Base-by-base conservation (phyloP, 2,113 vertebrate species). In the Podocnemis expansa region DNA sequence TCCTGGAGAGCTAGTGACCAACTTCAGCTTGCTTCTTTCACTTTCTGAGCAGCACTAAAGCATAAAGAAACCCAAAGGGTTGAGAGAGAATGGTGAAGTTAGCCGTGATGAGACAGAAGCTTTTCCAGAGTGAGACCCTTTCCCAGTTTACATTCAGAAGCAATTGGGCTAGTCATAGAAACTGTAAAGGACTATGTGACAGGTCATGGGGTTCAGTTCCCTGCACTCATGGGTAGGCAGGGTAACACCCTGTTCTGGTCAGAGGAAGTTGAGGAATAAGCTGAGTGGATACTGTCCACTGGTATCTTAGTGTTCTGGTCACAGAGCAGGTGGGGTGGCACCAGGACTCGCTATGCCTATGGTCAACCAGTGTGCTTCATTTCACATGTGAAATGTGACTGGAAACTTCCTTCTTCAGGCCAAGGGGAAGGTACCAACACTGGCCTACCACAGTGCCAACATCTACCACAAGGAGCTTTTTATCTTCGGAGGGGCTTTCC, bases 391-490 rank as follows among this genome's bases (percentile, higher is more conserved):
- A 90, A 63, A 85, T 2, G 2, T 31, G 43, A 91, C 67, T 52
- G 31, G 58, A 78, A n/a, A 85, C 78, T 52, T 12, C 82, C 56
- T 94, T 84, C 82, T 91, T 82, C 89, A 99, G 99, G 98, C 98
- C 2, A 98, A 98, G 96, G 99, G 99, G 24, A 98, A 96, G 43
- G 91, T 99, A 56, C 99, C 99, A 17, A 96, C 95, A 43, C 94
- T 99, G 92, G 97, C 97, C 0, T 98, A 99, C 91, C 99, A 99
- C 93, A 99, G 98, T 70, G 98, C 99, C 63, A 97, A 88, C 38
- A 97, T 99, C 94, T 99, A 99, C 94, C 98, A 96, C 88, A 98
- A 98, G 67, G 99, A 99, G 95, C 98, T 99, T 43, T 99, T 98
- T 94, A 97, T 99, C 47, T 99, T 99, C 2, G 99, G 99, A 56